Conservation (phyloP, 2,113 vertebrate genomes). For the Xiphophorus maculatus region DNA sequence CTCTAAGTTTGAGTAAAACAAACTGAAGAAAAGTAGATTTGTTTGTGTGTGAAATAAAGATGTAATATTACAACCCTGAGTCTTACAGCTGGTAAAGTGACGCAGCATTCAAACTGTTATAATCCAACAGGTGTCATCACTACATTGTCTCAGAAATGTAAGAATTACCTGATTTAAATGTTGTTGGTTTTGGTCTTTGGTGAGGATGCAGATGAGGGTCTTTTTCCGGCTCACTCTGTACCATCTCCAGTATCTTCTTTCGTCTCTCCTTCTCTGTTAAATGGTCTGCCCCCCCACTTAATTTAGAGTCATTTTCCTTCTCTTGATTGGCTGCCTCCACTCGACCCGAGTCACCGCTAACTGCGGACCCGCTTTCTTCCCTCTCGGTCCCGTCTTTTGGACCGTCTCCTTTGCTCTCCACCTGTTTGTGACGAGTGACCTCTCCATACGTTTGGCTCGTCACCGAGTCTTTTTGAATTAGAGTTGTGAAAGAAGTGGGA, state of each 20-base stretch:
- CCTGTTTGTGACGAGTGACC: slow-evolving; percentile 42
- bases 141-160: background rate
- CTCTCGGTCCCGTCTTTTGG: slow-evolving; percentile 30
- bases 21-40: no score
- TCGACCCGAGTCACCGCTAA: slow-evolving; percentile 35
- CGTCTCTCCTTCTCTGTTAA: slow-evolving; percentile 64
- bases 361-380: slow-evolving; percentile 49
- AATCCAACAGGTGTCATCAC: background rate
- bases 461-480: slow-evolving; percentile 55
- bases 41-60: no score
- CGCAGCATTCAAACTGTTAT: background rate
- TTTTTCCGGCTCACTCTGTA: slow-evolving; percentile 55
- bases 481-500: slow-evolving; percentile 11
- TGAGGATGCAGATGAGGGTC: slow-evolving; percentile 50
- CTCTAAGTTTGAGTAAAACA: no score
- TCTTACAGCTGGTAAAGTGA: background rate
- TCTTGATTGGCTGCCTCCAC: slow-evolving; percentile 40
- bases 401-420: slow-evolving; percentile 33
- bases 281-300: slow-evolving; percentile 18
- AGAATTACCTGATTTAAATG: slow-evolving; percentile 66
- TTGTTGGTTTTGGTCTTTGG: slow-evolving; percentile 63
- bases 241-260: slow-evolving; percentile 58
- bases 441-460: slow-evolving; percentile 33
- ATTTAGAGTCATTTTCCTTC: slow-evolving; percentile 47
- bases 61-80: no score